phyloP scores from a whole-genome alignment of 2,797 vertebrate genomes.

The Smutsia temminckii region DNA sequence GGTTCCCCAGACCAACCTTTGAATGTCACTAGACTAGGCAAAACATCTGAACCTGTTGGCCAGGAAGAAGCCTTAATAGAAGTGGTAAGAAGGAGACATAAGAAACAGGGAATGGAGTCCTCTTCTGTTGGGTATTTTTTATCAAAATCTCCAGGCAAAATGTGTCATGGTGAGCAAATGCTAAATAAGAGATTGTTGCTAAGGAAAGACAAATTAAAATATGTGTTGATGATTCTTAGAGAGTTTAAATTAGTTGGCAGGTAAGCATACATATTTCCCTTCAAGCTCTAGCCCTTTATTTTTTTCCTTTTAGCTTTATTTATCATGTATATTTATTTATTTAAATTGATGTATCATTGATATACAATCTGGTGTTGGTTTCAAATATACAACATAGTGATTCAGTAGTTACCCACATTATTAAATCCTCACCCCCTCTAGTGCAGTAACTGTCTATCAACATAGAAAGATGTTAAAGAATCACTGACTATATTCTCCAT shows the following conservation, averaged over 20 bases:
- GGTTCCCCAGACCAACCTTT: not conserved
- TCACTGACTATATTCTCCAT: too few species aligned
- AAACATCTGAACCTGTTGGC: not conserved
- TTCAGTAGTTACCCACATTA: too few species aligned
- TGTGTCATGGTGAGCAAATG: slow-evolving; percentile 4
- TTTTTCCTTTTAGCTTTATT: not conserved
- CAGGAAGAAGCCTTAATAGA: not conserved
- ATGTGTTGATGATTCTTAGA: not conserved
- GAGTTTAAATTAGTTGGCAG: not conserved
- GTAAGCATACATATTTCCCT: not conserved
- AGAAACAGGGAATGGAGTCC: not conserved
- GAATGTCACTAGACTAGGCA: not conserved
- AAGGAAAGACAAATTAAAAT: slow-evolving; percentile 43
- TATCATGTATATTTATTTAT: not conserved
- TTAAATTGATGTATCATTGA: too few species aligned
- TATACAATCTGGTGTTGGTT: too few species aligned
- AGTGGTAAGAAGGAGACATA: not conserved
- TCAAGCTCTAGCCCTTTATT: not conserved
- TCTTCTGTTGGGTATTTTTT: slow-evolving; percentile 5
- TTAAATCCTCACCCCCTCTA: too few species aligned
- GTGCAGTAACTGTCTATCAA: too few species aligned
- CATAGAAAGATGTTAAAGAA: too few species aligned
- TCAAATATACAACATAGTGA: too few species aligned
- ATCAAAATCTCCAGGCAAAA: slow-evolving; percentile 38
- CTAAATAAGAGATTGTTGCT: slow-evolving; percentile 22